Evolutionary conservation across 1,140 invertebrate genomes (phyloP), one percentile per base, ranked within the genome.

Genomic region (Pseudoatta argentina): DNA sequence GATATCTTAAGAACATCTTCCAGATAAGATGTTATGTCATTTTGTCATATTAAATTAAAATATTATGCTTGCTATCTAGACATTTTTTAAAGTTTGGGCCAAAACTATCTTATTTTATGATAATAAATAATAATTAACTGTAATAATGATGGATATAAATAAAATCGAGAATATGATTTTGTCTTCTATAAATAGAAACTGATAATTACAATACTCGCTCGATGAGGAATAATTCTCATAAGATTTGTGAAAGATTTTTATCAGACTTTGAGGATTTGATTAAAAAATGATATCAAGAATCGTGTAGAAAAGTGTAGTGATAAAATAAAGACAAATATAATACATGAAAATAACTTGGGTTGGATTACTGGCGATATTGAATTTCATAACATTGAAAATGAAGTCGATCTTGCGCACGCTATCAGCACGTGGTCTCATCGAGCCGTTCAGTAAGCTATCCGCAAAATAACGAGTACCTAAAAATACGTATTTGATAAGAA

Each of bases 401-500:
- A 30, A 83, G 59, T 89, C 59, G 8, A 73, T 64, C 30, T 61
- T 51, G 55, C 59, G 63, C 27, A 51, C 48, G 77, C 14, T 39
- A 55, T 79, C 63, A 79, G n/a, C 27, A 69, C 27, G 24, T 86
- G 39, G 3, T 57, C 39, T 57, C 85, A 10, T 69, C 86, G 69
- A 72, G 21, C 57, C 18, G n/a, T 88, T 86, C 63, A 66, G 39
- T 63, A 48, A 8, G 24, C 30, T 63, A 24, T 48, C 21, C 39
- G 39, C 24, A 75, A 75, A 77, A 63, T 34, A 63, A 73, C 55
- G 27, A 21, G 4, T 39, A 8, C 30, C 24, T 81, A 44, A 55
- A 81, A 81, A 81, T 79, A 79, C 18, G 21, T 69, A 81, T 71
- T 71, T 71, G 69, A 83, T 83, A 83, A 83, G 69, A 75, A 83